Evolutionary conservation across 2,797 vertebrate genomes (phyloP), one percentile per base, ranked within the genome.

Genomic region (Gobionotothen gibberifrons): DNA sequence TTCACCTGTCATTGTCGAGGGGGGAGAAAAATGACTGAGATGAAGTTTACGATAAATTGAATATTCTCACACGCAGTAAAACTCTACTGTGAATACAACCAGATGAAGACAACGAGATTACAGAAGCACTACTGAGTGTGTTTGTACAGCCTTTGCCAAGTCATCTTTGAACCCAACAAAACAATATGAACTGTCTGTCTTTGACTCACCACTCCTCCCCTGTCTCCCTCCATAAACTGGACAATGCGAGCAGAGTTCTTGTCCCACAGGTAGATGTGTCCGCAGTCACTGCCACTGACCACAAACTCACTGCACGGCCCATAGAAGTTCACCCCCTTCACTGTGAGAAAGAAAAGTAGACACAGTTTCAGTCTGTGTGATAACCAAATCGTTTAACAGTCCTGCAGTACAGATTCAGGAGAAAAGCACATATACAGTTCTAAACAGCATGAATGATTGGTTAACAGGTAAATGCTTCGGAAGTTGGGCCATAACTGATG

Each of bases 261-360:
- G 79, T 99, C 98, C 98, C 97, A 99, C 53, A 99, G 94, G 93
- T 98, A 99, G 84, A 99, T 96, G 95, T 99, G 97, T 67, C 97
- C 98, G 0, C 97, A 99, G 92, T 98, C 97, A 15, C 98, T 98
- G 78, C 97, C 98, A 19, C 98, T 98, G 85, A 99, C 97, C 88
- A 99, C 97, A 76, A 98, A 99, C 91, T 99, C 97, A 17, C 97
- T 98, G 91, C 95, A 93, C 0, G 98, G 97, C 61, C 98, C 98
- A 0, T 98, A 99, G 91, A 99, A 99, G 91, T 99, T 99, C 83
- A 99, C 97, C 0, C 98, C 98, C 87, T 99, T 99, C 88, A 99
- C 98, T 99, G 93, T 29, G 60, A 69, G 32, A 49, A 26, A 71
- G 15, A 61, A 3, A 29, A 1, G 6, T 63, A 15, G 29, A 52